A percentile compares a stretch with the other conserved stretches of the same genome.
phyloP scores from a whole-genome alignment of 2,797 vertebrate genomes.

The Myotis pilosus region DNA sequence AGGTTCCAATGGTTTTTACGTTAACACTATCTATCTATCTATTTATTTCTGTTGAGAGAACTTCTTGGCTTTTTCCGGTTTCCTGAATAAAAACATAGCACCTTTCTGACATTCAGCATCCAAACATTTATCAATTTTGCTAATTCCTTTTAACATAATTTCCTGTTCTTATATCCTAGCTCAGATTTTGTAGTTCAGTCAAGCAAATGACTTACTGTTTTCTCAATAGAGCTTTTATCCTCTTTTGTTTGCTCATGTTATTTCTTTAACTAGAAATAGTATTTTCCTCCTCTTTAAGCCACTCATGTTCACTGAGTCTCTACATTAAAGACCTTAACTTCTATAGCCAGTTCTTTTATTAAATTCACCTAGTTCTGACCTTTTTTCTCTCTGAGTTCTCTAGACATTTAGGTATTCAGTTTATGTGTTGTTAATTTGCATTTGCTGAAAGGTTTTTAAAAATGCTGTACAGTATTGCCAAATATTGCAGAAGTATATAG shows the following conservation, averaged over 20 bases:
- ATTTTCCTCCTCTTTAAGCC: not conserved
- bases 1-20: too few species aligned
- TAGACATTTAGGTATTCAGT: not conserved
- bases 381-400: conserved; percentile 3
- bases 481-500: not conserved
- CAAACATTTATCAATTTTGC: not conserved
- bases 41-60: not conserved
- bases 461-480: not conserved
- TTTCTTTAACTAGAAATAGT: not conserved
- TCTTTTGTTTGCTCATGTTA: not conserved
- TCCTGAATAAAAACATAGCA: not conserved
- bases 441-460: conserved; percentile 47
- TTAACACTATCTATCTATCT: too few species aligned
- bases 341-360: conserved; percentile 15
- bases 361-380: not conserved
- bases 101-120: not conserved
- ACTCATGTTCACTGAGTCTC: not conserved
- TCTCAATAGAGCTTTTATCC: not conserved
- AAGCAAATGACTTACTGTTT: not conserved
- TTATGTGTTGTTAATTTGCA: conserved; percentile 43
- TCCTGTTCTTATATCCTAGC: not conserved
- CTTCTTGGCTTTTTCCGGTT: not conserved
- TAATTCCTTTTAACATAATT: not conserved
- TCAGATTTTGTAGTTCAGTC: not conserved
- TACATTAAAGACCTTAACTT: not conserved